Evolutionary conservation across 2,113 vertebrate species (phyloP).

Genomic region (Cebus imitator): DNA sequence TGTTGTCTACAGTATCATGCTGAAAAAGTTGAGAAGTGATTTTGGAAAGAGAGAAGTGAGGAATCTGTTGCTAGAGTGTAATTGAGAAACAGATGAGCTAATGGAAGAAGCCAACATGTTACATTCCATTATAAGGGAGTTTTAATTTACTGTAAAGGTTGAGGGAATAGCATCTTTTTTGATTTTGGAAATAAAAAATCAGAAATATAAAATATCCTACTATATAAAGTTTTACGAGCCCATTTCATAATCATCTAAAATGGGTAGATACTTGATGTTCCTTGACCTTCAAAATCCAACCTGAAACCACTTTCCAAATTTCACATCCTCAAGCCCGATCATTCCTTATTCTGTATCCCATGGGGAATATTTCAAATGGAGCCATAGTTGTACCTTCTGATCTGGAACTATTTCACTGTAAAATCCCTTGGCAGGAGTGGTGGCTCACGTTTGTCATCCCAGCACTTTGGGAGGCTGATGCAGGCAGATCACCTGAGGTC

Average conservation of each 20-base stretch:
- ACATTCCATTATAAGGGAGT: background rate
- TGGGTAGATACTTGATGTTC: background rate
- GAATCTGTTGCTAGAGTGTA: conserved; percentile 9
- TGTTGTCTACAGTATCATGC: background rate
- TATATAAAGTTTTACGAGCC: background rate
- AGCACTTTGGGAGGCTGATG: too few species aligned
- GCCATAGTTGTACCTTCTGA: background rate
- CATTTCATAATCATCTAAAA: background rate
- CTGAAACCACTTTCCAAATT: background rate
- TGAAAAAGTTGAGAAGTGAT: conserved; percentile 15
- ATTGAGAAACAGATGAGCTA: background rate
- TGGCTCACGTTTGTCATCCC: too few species aligned
- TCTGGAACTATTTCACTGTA: background rate
- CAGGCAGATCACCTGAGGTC: too few species aligned
- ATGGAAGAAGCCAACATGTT: background rate
- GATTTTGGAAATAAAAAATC: background rate
- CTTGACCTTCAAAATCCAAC: background rate
- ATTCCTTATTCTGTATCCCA: background rate
- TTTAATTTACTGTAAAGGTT: background rate
- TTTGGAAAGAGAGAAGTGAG: background rate
- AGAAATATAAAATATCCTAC: background rate
- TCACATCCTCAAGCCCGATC: background rate
- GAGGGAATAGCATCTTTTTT: background rate
- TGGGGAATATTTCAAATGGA: background rate
- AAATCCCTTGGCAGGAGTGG: too few species aligned